phyloP scores from a whole-genome alignment of 2,797 vertebrate species.

The Scomberomorus guttatus region DNA sequence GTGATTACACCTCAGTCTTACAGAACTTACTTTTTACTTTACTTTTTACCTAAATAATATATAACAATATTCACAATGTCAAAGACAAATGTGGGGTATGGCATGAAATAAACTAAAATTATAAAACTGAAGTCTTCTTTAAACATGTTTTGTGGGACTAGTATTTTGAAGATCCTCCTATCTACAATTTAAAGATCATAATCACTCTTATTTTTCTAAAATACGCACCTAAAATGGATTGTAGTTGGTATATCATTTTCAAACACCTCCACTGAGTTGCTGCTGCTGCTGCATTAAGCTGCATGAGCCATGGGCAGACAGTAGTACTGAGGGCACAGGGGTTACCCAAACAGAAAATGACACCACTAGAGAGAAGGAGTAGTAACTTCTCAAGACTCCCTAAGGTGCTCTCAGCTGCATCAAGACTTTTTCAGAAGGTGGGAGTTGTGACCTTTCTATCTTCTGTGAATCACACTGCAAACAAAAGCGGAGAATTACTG shows the following conservation, averaged over 20 bases:
- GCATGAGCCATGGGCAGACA: background rate
- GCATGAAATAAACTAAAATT: background rate
- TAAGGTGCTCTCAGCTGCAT: constrained; percentile 22
- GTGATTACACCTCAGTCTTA: background rate
- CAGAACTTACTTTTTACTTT: too few species aligned
- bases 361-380: constrained; percentile 35
- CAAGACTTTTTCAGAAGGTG: constrained; percentile 36
- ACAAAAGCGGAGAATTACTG: constrained; percentile 25
- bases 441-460: constrained; percentile 30
- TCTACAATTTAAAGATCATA: background rate
- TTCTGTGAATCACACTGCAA: constrained; percentile 44
- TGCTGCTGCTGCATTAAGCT: background rate
- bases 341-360: constrained; percentile 60
- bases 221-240: background rate
- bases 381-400: constrained; percentile 46
- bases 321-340: background rate
- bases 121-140: background rate
- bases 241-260: background rate
- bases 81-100: background rate
- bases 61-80: background rate
- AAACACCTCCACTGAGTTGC: background rate
- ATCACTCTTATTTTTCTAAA: background rate
- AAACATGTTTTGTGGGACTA: background rate
- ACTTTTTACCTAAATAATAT: background rate
- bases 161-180: too few species aligned